phyloP scores from a whole-genome alignment of 2,113 vertebrate species.

The Tragelaphus scriptus region DNA sequence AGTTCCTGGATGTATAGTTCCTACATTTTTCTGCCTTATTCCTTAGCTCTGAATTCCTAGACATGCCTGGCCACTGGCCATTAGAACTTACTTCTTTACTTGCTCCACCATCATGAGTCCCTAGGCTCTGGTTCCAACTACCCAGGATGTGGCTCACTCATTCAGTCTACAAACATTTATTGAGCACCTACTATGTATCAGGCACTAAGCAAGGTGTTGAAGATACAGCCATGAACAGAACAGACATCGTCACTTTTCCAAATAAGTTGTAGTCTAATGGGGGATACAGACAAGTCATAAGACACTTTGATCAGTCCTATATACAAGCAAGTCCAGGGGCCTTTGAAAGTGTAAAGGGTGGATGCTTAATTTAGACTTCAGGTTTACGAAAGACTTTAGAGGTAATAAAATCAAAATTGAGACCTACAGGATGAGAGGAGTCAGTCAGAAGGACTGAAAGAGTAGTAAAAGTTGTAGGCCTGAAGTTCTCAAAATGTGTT shows the following conservation, averaged over 20 bases:
- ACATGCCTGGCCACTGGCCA: not conserved
- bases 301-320: not conserved
- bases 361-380: not conserved
- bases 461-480: not conserved
- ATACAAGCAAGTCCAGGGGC: not conserved
- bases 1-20: not conserved
- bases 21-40: not conserved
- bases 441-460: not conserved
- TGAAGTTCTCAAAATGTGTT: not conserved
- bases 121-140: not conserved
- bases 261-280: not conserved
- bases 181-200: not conserved
- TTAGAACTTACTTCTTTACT: not conserved
- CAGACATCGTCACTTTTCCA: not conserved
- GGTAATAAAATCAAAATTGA: slow-evolving; percentile 8
- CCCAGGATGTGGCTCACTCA: not conserved
- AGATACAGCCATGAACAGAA: not conserved
- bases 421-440: not conserved
- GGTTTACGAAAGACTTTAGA: slow-evolving; percentile 11
- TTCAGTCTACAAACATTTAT: not conserved
- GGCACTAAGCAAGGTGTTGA: not conserved
- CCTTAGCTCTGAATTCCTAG: not conserved
- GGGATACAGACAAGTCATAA: not conserved
- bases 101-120: not conserved
- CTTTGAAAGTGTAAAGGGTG: not conserved